These are phyloP conservation scores for Tautogolabrus adspersus DNA, from an alignment of 2,113 vertebrate species.

Conservation along the genomic window DNA sequence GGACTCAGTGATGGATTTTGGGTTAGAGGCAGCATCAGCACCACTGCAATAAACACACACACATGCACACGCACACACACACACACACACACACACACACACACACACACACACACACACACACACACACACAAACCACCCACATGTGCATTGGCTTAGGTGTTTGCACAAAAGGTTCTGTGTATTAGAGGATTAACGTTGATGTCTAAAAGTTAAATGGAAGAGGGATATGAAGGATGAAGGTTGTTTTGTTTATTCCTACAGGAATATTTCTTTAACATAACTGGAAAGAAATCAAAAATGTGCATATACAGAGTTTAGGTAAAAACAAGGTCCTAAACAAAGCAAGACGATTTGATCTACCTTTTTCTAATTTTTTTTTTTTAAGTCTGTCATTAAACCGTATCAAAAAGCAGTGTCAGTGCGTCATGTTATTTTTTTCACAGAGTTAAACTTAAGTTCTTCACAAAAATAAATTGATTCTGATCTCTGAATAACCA, in stretches of 20 bases:
- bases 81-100: constrained; percentile 26
- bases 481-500: background rate
- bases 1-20: constrained; percentile 82
- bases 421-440: too few relatives aligned
- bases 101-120: constrained; percentile 38
- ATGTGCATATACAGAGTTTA: background rate
- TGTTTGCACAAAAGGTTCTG: constrained; percentile 52
- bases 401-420: background rate
- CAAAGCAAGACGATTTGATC: background rate
- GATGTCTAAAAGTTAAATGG: constrained; percentile 48
- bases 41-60: constrained; percentile 67
- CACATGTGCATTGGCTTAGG: constrained; percentile 47
- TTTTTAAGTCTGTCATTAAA: too few relatives aligned
- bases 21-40: constrained; percentile 80
- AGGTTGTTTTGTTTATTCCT: background rate
- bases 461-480: constrained; percentile 5
- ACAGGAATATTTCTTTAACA: constrained; percentile 10
- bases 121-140: constrained; percentile 18
- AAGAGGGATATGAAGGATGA: constrained; percentile 25
- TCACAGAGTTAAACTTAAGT: background rate
- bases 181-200: constrained; percentile 49
- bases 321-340: background rate
- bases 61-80: constrained; percentile 35
- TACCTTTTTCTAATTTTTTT: too few relatives aligned
- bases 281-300: background rate